Evolutionary conservation across 2,797 vertebrate genomes (phyloP), one percentile per base, ranked within the genome.

Genomic region (Pelochelys cantorii): DNA sequence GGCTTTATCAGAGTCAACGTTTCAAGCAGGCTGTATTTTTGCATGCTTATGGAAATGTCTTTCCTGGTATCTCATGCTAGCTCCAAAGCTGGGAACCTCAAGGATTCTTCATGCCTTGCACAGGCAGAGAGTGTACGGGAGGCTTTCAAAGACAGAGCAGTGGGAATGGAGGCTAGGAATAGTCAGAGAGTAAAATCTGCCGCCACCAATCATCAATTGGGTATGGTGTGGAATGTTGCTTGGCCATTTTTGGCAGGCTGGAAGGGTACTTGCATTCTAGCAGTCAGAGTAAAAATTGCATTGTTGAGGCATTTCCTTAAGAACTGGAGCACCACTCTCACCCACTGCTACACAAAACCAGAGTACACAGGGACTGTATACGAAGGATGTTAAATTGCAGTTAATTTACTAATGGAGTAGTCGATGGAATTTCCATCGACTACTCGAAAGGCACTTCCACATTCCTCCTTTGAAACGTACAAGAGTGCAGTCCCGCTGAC

Each of bases 1-100:
- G 95, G 88, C 89, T 91, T 91, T 74, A 87, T 13, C 94, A 79
- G 85, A 88, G 93, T 82, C 88, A 94, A 88, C 88, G 90, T 75
- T 81, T 95, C 84, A 42, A 59, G 87, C 34, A 75, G 85, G 90
- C 77, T n/a, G 74, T 81, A 34, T 79, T 93, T 95, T 60, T 57
- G 65, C 78, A 22, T 29, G 11, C 8, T 84, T 91, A 84, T 18
- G 81, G 48, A 37, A 2, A 0, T 22, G 8, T 1, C 1, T 89
- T 85, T 59, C 83, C 2, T 0, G 1, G 0, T 75, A 85, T 60
- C 71, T 90, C 48, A 93, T 52, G 78, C 62, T 77, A 34, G 79
- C 81, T 56, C 84, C 83, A 77, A 88, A 95, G 79, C 27, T 79
- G 77, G 75, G 57, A 53, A 91, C 22, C 57, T 93, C 81, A 20